These are phyloP conservation scores for Rotaria socialis DNA, from an alignment of 2,888 invertebrate genomes.

Conservation along the genomic window DNA sequence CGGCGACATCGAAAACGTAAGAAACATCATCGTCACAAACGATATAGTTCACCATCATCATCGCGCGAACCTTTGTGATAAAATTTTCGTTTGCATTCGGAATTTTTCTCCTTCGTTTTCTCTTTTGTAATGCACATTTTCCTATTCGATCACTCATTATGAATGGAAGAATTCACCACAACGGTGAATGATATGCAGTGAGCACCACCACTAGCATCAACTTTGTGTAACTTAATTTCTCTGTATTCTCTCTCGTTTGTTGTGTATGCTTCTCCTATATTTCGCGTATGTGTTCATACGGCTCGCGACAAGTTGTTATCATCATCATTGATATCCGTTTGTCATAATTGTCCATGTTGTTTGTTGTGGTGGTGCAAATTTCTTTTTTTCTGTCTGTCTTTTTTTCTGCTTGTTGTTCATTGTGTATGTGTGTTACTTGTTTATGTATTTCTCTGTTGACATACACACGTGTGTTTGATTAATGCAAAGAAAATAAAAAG, in stretches of 20 bases:
- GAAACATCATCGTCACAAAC: neutral
- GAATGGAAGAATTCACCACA: constrained; percentile 18
- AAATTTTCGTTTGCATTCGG: neutral
- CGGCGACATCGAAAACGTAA: neutral
- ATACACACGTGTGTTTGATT: constrained; percentile 29
- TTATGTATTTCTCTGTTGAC: constrained; percentile 29
- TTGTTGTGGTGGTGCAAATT: constrained; percentile 29
- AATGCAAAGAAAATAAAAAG: constrained; percentile 20
- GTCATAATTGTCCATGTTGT: constrained; percentile 25
- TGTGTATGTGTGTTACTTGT: neutral
- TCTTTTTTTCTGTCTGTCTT: neutral
- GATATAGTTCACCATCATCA: neutral
- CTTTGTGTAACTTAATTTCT: neutral
- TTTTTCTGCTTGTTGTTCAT: constrained; percentile 14
- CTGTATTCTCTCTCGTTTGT: neutral
- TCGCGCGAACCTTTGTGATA: constrained; percentile 6
- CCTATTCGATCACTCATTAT: constrained; percentile 12
- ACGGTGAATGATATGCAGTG: neutral
- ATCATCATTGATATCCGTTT: neutral
- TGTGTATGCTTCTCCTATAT: neutral
- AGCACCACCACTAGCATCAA: constrained; percentile 26
- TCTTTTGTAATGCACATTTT: constrained; percentile 16
- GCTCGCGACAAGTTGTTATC: neutral
- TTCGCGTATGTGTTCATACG: neutral
- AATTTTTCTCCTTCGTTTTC: neutral